Conservation (phyloP, 2,797 vertebrate genomes). For the Cryptoprocta ferox region DNA sequence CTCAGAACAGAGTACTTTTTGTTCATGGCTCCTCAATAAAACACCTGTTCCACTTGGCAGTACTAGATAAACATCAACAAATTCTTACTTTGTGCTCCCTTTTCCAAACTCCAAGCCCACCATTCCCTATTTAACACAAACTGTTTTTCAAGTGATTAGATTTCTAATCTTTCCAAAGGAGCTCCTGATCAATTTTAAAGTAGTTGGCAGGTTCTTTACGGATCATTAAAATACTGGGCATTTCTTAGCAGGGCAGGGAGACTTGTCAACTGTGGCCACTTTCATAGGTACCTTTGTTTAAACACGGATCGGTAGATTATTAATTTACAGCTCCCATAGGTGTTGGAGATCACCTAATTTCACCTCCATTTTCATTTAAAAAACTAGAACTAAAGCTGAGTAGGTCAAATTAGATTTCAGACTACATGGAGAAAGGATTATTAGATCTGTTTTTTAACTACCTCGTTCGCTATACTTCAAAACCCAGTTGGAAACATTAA, state of each 20-base stretch:
- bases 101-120: not conserved
- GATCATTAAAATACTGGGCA: slow-evolving; percentile 14
- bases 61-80: not conserved
- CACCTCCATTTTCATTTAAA: not conserved
- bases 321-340: not conserved
- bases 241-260: not conserved
- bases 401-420: not conserved
- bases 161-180: not conserved
- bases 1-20: not conserved
- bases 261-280: not conserved
- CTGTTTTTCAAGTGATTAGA: slow-evolving; percentile 4
- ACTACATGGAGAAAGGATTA: not conserved
- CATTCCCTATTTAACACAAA: not conserved
- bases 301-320: not conserved
- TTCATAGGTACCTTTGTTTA: not conserved
- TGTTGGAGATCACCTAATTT: not conserved
- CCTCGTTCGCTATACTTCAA: not conserved
- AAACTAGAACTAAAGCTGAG: not conserved
- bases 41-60: not conserved
- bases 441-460: not conserved
- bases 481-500: not conserved
- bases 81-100: not conserved
- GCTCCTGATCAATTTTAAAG: not conserved
- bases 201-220: not conserved
- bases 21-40: slow-evolving; percentile 10